Base-by-base conservation (phyloP, 1,140 invertebrate species). In the Drosophila ironensis region DNA sequence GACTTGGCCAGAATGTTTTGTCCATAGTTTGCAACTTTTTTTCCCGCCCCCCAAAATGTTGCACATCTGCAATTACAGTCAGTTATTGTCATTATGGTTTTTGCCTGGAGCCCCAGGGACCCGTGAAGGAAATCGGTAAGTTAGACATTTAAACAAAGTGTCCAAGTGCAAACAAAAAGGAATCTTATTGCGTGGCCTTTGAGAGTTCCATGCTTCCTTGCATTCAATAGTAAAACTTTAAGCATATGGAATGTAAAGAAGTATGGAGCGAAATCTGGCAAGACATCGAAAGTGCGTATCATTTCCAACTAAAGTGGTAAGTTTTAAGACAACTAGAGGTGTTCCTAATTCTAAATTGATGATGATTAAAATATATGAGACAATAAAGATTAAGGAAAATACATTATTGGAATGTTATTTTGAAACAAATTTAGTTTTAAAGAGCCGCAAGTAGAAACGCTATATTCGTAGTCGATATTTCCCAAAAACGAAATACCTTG, bases 181-280 rank as follows among this genome's bases (percentile, higher is more conserved):
- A 4, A 11, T 60, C 30, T 11, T 50, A 52, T 27, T 5, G 11
- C 44, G 33, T 50, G 54, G 87, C 87, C 87, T 89, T 86, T 89
- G 80, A 89, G 77, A 89, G 88, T 89, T 89, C 88, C 88, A 89
- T 89, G 88, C 88, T 89, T 89, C 88, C 88, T 89, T 89, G 88
- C 88, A 89, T 89, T 89, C 88, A 89, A 89, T 89, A 89, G 88
- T 89, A 87, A 61, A 70, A 69, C 74, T 51, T 72, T 60, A 67
- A 89, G 50, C 88, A 89, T 89, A 89, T 89, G 88, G 88, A 89
- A 89, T 89, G 88, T 89, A 89, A 89, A 89, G 88, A 89, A 89
- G 88, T 89, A 89, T 89, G 88, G 88, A 89, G 88, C 88, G 72
- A 78, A 59, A 88, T 74, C 45, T 80, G 88, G 88, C 86, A 46